phyloP scores from a whole-genome alignment of 1,140 invertebrate species.

The Patella vulgata region DNA sequence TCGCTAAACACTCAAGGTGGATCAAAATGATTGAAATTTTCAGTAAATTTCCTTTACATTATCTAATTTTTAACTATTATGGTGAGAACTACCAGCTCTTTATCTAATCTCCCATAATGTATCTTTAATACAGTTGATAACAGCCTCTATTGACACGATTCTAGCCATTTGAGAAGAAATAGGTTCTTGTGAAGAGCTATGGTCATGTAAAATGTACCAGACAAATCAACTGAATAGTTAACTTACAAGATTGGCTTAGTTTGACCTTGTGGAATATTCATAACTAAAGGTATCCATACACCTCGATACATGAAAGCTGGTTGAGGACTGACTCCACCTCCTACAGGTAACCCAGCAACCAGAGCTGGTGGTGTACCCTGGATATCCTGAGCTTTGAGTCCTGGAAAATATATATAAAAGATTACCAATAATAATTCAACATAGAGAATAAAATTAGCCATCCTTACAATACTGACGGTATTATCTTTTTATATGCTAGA shows the following conservation, averaged over 20 bases:
- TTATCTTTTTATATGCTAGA: too few relatives aligned
- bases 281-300: slow-evolving; percentile 88
- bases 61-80: too few relatives aligned
- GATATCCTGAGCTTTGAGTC: slow-evolving; percentile 60
- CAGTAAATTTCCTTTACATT: too few relatives aligned
- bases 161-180: neutral
- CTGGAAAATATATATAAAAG: slow-evolving; percentile 31
- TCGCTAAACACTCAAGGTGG: too few relatives aligned
- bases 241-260: slow-evolving; percentile 90
- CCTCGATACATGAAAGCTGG: slow-evolving; percentile 92
- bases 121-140: too few relatives aligned
- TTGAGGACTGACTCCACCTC: slow-evolving; percentile 83
- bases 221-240: too few relatives aligned
- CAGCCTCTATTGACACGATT: neutral
- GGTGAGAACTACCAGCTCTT: too few relatives aligned
- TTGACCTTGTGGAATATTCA: slow-evolving; percentile 84
- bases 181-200: neutral
- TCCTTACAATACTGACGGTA: too few relatives aligned
- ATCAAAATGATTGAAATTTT: too few relatives aligned
- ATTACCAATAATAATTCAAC: neutral
- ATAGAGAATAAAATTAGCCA: too few relatives aligned
- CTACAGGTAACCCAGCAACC: slow-evolving; percentile 76
- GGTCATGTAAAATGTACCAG: too few relatives aligned
- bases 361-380: slow-evolving; percentile 77
- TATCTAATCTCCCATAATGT: too few relatives aligned